Conservation (phyloP, 2,888 invertebrate species). For the Pterostichus madidus region DNA sequence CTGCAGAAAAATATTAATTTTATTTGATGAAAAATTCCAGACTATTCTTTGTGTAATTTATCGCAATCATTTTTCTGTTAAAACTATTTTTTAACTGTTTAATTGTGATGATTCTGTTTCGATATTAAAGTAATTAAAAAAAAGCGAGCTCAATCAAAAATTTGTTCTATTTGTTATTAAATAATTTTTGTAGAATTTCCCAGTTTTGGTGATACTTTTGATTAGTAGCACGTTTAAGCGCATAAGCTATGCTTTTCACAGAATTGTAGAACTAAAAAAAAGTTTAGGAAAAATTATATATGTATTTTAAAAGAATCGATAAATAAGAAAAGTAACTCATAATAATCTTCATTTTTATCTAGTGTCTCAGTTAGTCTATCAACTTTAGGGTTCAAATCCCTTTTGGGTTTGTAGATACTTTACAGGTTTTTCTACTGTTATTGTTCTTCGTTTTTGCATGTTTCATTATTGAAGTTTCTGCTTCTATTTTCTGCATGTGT, state of each 20-base stretch:
- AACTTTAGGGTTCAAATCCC: conserved; percentile 22
- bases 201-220: conserved; percentile 1
- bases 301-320: not conserved
- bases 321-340: not conserved
- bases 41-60: no score
- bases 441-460: conserved; percentile 37
- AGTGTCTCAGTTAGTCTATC: not conserved
- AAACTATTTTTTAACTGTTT: no score
- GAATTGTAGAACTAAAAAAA: conserved; percentile 1
- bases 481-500: conserved; percentile 16
- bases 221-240: conserved; percentile 41
- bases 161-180: no score
- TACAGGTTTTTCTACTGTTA: conserved; percentile 3
- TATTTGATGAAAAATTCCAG: no score
- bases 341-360: not conserved
- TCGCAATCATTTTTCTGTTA: no score
- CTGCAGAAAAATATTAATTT: no score
- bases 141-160: no score
- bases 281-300: not conserved
- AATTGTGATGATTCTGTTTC: no score
- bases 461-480: conserved; percentile 12
- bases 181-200: no score
- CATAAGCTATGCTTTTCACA: conserved; percentile 47
- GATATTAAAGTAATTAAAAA: no score
- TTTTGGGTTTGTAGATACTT: conserved; percentile 31